These are phyloP conservation scores for Drosophila truncata DNA, from an alignment of 1,140 invertebrate genomes.

Conservation along the genomic window DNA sequence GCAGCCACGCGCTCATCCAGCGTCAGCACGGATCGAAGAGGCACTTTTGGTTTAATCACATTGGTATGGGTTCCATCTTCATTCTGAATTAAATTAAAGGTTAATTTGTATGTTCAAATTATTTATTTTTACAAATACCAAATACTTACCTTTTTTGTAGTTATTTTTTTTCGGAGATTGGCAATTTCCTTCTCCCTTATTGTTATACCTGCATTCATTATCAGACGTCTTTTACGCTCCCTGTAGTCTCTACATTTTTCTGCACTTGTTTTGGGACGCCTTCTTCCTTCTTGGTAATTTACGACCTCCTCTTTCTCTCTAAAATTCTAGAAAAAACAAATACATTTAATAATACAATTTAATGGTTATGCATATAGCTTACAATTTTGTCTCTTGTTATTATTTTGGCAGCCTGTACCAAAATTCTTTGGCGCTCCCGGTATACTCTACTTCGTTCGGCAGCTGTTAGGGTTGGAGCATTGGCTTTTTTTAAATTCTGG, in stretches of 20 bases:
- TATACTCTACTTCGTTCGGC: too few species aligned
- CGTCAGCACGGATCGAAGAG: slow-evolving; percentile 69
- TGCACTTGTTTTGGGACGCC: neutral
- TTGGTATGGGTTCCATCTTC: neutral
- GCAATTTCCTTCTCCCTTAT: neutral
- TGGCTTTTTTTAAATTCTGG: too few species aligned
- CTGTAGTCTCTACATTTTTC: neutral
- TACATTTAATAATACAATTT: neutral
- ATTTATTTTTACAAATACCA: neutral
- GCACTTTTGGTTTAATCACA: slow-evolving; percentile 22
- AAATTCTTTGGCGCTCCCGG: too few species aligned
- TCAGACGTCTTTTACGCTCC: neutral
- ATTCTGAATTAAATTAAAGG: slow-evolving; percentile 28
- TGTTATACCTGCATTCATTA: neutral
- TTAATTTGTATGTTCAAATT: neutral
- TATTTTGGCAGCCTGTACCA: too few species aligned
- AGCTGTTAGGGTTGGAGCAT: neutral
- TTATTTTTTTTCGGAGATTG: neutral
- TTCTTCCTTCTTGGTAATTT: neutral
- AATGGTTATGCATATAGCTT: neutral
- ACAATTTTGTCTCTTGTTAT: too few species aligned
- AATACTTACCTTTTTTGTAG: neutral
- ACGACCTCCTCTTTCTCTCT: neutral
- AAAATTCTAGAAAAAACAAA: neutral
- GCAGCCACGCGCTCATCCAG: slow-evolving; percentile 71